A percentile compares a stretch with the other conserved stretches of the same genome.
phyloP scores from a whole-genome alignment of 1,140 invertebrate genomes.

The Zaprionus tsacasi region DNA sequence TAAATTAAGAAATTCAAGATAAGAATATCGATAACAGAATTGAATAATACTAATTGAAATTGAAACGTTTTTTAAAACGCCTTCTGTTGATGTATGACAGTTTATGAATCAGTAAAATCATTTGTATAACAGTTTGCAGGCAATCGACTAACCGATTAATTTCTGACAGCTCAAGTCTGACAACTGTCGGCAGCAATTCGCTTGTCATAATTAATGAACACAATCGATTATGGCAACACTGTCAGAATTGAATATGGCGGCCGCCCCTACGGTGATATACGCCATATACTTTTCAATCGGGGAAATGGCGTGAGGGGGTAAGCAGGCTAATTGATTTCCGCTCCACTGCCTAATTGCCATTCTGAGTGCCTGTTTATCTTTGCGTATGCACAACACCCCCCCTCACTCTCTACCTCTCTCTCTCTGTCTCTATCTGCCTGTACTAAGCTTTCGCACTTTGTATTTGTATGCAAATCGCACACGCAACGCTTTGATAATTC shows the following conservation, averaged over 20 bases:
- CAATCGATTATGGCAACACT: conserved; percentile 44
- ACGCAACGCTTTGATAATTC: conserved; percentile 66
- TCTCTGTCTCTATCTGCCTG: too few relatives aligned
- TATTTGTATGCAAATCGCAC: conserved; percentile 48
- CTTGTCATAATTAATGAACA: conserved; percentile 39
- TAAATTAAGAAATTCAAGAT: too few relatives aligned
- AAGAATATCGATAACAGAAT: too few relatives aligned
- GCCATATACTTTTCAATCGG: conserved; percentile 19
- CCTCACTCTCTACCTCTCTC: too few relatives aligned
- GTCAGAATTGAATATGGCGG: conserved; percentile 19
- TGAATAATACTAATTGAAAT: too few relatives aligned
- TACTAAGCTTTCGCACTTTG: conserved; percentile 20
- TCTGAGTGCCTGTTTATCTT: conserved; percentile 48
- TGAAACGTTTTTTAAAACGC: too few relatives aligned
- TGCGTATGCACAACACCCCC: conserved; percentile 12
- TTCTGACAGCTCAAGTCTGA: conserved; percentile 24
- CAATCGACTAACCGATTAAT: conserved; percentile 7
- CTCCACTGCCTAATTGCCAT: conserved; percentile 54
- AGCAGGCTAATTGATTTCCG: conserved; percentile 65
- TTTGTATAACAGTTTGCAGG: conserved; percentile 15
- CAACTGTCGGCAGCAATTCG: conserved; percentile 23
- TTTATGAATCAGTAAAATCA: conserved; percentile 5
- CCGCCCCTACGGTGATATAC: conserved; percentile 4
- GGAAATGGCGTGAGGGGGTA: neutral
- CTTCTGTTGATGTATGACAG: neutral